Evolutionary conservation across 2,888 invertebrate species (phyloP), one percentile per base, ranked within the genome.

Genomic region (Galerucella calmariensis): DNA sequence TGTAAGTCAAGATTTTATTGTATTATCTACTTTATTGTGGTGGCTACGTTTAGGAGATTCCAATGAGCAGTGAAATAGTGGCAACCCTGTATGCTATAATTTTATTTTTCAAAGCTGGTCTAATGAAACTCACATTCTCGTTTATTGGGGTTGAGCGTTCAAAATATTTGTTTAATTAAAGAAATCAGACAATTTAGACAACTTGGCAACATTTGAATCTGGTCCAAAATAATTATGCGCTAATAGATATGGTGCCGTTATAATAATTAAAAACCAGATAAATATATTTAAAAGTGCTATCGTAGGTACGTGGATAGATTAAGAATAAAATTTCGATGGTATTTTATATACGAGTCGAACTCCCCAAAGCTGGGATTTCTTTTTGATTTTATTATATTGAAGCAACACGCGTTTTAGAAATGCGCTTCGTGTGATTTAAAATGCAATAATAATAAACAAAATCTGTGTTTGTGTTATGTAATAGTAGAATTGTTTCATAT

Each of bases 381-480:
- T 9, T 35, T 35, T 35, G 27, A 14, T 61, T 59, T 20, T 58
- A 14, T 10, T 24, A 61, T 35, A 61, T 56, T 65, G 65, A 70
- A 70, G 70, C 70, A 56, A 63, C 35, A 65, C 2, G n/a, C 16
- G 20, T 35, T 59, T 16, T 62, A 62, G 20, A 48, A 48, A 53
- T 56, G 53, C 9, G 70, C 56, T 63, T 65, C 65, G 9, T 56
- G 65, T 65, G 70, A 70, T 65, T 41, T 65, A 53, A 65, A 70
- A 65, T 65, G 70, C 70, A 70, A 70, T 70, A 70, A 70, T n/a
- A 20, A 48, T 6, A n/a, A 44, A 65, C 20, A 20, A 46, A 65
- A 65, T 10, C 12, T 51, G 67, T 24, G 12, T 53, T 35, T 67
- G n/a, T 11, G 67, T 67, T 69, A 48, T 46, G 51, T 24, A 24